These are phyloP conservation scores for Cyrtorhinus lividipennis DNA, from an alignment of 1,140 invertebrate species.

Conservation along the genomic window DNA sequence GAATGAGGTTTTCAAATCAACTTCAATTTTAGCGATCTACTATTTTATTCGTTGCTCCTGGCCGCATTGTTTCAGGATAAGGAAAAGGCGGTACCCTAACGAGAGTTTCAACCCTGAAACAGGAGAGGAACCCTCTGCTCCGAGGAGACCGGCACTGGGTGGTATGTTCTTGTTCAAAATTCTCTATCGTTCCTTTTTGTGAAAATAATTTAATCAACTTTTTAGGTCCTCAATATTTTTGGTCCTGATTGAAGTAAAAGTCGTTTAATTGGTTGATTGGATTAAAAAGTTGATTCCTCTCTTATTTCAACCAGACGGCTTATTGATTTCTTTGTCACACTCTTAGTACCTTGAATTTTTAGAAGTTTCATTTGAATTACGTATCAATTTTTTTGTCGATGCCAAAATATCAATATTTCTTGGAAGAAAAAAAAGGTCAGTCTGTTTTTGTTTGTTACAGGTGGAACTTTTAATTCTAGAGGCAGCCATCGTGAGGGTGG, in stretches of 20 bases:
- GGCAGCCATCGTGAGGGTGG: slow-evolving; percentile 28
- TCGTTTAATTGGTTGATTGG: no score
- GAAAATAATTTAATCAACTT: not conserved
- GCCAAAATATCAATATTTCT: slow-evolving; percentile 24
- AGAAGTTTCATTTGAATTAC: slow-evolving; percentile 22
- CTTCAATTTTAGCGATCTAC: not conserved
- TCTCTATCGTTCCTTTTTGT: not conserved
- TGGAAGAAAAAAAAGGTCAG: not conserved
- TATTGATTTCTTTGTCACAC: no score
- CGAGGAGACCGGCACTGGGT: not conserved
- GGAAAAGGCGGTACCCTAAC: not conserved
- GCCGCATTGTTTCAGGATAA: not conserved
- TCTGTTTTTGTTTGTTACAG: not conserved
- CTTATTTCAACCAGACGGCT: no score
- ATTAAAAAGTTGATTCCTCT: not conserved
- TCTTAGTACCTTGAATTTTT: no score
- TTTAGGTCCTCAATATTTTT: not conserved
- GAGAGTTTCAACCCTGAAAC: not conserved
- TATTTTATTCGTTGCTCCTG: not conserved
- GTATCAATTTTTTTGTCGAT: slow-evolving; percentile 25
- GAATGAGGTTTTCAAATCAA: no score
- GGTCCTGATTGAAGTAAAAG: no score
- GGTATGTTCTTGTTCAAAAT: not conserved
- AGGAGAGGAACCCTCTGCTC: not conserved
- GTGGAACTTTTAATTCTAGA: not conserved